Base-by-base conservation (phyloP, 2,797 vertebrate genomes). In the Gadopsis marmoratus region DNA sequence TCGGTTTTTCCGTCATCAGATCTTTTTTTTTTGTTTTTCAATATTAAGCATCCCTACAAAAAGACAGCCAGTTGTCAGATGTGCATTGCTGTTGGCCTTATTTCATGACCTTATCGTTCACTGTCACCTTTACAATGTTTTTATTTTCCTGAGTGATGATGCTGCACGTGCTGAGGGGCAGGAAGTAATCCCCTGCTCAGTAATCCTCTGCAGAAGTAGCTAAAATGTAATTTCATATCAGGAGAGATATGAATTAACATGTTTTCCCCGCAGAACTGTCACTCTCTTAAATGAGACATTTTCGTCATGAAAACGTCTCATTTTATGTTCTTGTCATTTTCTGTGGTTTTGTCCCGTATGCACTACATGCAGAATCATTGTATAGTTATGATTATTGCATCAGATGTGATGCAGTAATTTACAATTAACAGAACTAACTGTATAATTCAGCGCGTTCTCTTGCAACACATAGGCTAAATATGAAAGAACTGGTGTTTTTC, bases 161-260 rank as follows among this genome's bases (percentile, higher is more conserved):
- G 69, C 61, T 70, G 74, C 70, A 70, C 56, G 66, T 70, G 74
- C 62, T 65, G 39, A 6, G 26, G 35, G 48, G 63, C 59, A 67
- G 41, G 60, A 33, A 77, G 78, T 82, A 85, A 83, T 83, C 83
- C 83, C 50, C 33, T 41, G n/a, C 12, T 48, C 53, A 64, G 59
- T 89, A 90, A 92, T 88, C 84, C 64, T 37, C 51, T 67, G 39
- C 47, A 75, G 56, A 61, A 74, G 76, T 67, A 71, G 58, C 43
- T 69, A 23, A 75, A 77, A 65, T 72, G 7, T 53, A 29, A 70
- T 76, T 79, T 87, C 45, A 77, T 26, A 51, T 71, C 14, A 35
- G 19, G 16, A 29, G 43, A 29, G 19, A 43, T 39, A 33, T 41
- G 21, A 75, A 53, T 55, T 11, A 62, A 16, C 1, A 48, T 41